Evolutionary conservation across 1,140 invertebrate species (phyloP), one percentile per base, ranked within the genome.

Genomic region (Cephus cinctus): DNA sequence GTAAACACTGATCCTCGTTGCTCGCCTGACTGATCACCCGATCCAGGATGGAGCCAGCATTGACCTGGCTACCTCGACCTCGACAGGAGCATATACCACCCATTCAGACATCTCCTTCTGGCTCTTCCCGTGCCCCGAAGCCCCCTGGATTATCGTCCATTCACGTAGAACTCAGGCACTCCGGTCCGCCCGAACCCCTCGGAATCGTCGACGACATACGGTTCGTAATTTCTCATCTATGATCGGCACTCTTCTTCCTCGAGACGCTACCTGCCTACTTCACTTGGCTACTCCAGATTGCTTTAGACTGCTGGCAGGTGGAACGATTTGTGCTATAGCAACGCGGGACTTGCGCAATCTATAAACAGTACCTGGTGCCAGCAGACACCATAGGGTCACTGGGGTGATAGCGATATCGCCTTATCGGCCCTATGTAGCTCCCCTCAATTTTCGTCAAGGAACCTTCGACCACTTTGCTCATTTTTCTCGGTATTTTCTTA

Each of bases 11-110:
- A 65, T 91, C 89, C 63, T 92, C 86, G 54, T 85, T 87, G 34
- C 85, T 87, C 4, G 86, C 89, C 69, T 91, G 88, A 12, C 86
- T 94, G 67, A 91, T 92, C 55, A 94, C 90, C 16, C 88, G 78
- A 69, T 94, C 91, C 49, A 94, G 81, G 39, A 91, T 90, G 27
- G 89, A 88, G 31, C 88, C 87, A 35, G 83, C 83, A 47, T 84
- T 72, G 45, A 71, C 50, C 54, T 75, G 70, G 50, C 64, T 71
- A 41, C 53, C 65, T 34, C 67, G 70, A 61, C 61, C 67, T 54
- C 71, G 68, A 53, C 67, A 73, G 35, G 70, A 71, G 54, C 67
- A 76, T 42, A 57, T 57, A 52, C 69, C 63, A 71, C 75, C 75
- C 75, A 77, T 77, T 72, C 72, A 74, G 59, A 65, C 69, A 68